Evolutionary conservation across 2,797 vertebrate genomes (phyloP), one percentile per base, ranked within the genome.

Genomic region (Liparis tanakae): DNA sequence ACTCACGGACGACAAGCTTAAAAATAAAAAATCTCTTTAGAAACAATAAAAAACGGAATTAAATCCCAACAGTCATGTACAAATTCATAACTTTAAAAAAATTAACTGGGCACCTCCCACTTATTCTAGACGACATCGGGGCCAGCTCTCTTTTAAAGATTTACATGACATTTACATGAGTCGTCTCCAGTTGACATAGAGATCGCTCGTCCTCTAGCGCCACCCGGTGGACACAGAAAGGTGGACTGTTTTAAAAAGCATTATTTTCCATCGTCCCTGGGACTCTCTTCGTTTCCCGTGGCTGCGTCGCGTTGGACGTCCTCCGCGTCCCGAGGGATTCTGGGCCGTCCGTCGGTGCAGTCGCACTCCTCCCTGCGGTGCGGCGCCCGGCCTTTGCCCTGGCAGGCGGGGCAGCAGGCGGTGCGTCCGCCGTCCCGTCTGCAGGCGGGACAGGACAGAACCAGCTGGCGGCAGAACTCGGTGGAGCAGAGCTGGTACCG

Each of bases 401-500:
- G 96, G 85, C 98, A 99, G 18, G 87, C 81, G 59, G 91, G 89
- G 89, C 98, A 99, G 85, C 98, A 99, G 76, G 97, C 96, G 2
- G 95, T 98, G 79, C 84, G 89, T 56, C 96, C 96, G 18, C 87
- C 91, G 18, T 88, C 91, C 77, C 12, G 87, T 77, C 92, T 92
- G 89, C 98, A 99, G 72, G 77, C 44, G 7, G 81, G 75, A 79
- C 98, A 99, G 0, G 95, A 95, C 86, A 99, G 88, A 65, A 99
- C 94, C 59, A 99, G 95, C 93, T 99, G 98, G 81, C 93, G 95
- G 90, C 98, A 99, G 76, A 93, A 93, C 30, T 72, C 82, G 17
- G 96, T 97, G 53, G 96, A 96, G 61, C 98, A 99, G 71, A 98
- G 93, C 86, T 93, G 87, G 85, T 99, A 99, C 84, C 92, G 93